Evolutionary conservation across 2,888 invertebrate genomes (phyloP), one percentile per base, ranked within the genome.

Genomic region (Lysandra coridon): DNA sequence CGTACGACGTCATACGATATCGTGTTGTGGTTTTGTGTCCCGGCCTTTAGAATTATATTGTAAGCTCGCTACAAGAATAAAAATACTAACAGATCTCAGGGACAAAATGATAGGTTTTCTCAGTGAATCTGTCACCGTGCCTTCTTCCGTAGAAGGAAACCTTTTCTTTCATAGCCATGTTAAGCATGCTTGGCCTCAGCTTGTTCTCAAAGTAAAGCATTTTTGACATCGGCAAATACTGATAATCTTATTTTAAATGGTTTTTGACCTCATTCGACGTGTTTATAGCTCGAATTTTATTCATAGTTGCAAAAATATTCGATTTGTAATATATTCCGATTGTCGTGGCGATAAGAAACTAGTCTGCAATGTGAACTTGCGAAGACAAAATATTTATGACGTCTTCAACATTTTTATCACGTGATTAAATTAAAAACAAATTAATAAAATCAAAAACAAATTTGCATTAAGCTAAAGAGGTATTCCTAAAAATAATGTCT

Each of bases 261-360:
- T 17, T 57, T 57, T 57, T 57, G 12, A 30, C 23, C n/a, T 62
- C 73, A 40, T 44, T 74, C 57, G 57, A 57, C 57, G 17, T 44
- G 6, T n/a, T 73, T 23, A 3, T 49, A 12, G 23, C 30, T 49
- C 14, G 4, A 30, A 33, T 76, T 17, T 57, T 57, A 57, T 53
- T 53, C 3, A 30, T 76, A 33, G 33, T 30, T 76, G 76, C 76
- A 30, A 76, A 76, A 76, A 57, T 76, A 76, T 76, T 33, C 76
- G 23, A 57, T 12, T 17, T 33, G 33, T 17, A 57, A 76, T 33
- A 17, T 76, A 76, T 53, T 76, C 76, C 53, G 76, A 76, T 76
- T 33, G 57, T 33, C 53, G 4, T 5, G 17, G 1, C 7, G 76
- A 76, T 76, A 76, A 76, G 30, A 57, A 76, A 74, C 74, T 7